Evolutionary conservation across 1,140 invertebrate species (phyloP).

Genomic region (Cepaea nemoralis): DNA sequence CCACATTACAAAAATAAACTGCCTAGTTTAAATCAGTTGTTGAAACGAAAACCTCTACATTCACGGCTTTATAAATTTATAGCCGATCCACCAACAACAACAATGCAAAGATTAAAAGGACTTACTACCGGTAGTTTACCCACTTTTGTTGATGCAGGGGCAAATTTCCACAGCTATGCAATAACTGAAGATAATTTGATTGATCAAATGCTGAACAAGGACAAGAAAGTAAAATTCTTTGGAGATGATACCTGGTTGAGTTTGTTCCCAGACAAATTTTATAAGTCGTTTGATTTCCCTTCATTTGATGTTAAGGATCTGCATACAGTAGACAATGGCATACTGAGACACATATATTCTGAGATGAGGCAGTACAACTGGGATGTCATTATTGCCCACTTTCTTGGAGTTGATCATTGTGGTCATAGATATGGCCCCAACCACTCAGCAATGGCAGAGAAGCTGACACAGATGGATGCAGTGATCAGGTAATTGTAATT

Average conservation of each 20-base stretch:
- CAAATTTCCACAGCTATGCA: slow-evolving; percentile 93
- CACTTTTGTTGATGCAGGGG: slow-evolving; percentile 87
- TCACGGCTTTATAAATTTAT: slow-evolving; percentile 80
- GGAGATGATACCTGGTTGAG: slow-evolving; percentile 97
- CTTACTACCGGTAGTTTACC: slow-evolving; percentile 94
- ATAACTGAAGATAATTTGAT: slow-evolving; percentile 94
- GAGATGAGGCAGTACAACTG: slow-evolving; percentile 82
- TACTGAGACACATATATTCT: slow-evolving; percentile 75
- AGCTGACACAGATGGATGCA: slow-evolving; percentile 89
- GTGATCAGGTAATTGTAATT: slow-evolving; percentile 83
- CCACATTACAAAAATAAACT: slow-evolving; percentile 86
- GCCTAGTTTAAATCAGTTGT: slow-evolving; percentile 78
- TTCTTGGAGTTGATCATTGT: slow-evolving; percentile 96
- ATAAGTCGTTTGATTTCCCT: slow-evolving; percentile 84
- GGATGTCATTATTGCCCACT: slow-evolving; percentile 91
- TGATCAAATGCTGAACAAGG: slow-evolving; percentile 78
- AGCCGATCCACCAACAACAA: slow-evolving; percentile 97
- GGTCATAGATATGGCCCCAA: slow-evolving; percentile 91
- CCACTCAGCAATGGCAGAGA: slow-evolving; percentile 92
- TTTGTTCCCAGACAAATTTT: slow-evolving; percentile 79
- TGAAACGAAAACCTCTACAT: slow-evolving; percentile 77
- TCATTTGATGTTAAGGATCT: slow-evolving; percentile 98
- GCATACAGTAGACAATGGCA: slow-evolving; percentile 91
- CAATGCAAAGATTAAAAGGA: slow-evolving; percentile 92
- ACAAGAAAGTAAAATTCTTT: slow-evolving; percentile 83